phyloP scores from a whole-genome alignment of 23 tunicate species.

The Pegea sp. region DNA sequence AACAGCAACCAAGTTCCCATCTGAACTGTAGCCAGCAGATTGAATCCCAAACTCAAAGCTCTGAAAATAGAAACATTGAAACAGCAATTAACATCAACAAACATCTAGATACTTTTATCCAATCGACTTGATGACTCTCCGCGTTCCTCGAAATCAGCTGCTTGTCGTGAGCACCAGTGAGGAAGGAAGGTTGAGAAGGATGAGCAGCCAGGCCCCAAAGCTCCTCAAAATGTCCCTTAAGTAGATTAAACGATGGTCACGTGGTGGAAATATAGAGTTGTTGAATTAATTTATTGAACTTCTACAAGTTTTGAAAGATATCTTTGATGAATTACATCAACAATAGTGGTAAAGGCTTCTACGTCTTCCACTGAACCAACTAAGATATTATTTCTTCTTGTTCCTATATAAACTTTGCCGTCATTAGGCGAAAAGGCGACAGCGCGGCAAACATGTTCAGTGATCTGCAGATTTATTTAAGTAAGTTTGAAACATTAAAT shows the following conservation, averaged over 20 bases:
- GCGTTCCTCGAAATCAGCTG: slow-evolving; percentile 70
- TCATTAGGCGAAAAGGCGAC: slow-evolving; percentile 7
- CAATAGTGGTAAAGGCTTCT: slow-evolving; percentile 29
- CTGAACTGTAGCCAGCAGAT: slow-evolving; percentile 34
- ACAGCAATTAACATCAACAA: too few species aligned
- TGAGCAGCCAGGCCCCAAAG: slow-evolving; percentile 87
- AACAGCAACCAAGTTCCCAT: slow-evolving; percentile 40
- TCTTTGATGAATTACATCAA: slow-evolving; percentile 62
- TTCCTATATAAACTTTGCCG: slow-evolving; percentile 58
- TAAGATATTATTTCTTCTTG: slow-evolving; percentile 57
- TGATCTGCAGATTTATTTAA: neutral
- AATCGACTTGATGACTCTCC: slow-evolving; percentile 23
- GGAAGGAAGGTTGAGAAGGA: slow-evolving; percentile 22
- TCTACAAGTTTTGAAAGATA: too few species aligned
- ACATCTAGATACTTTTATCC: slow-evolving; percentile 74
- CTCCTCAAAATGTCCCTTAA: slow-evolving; percentile 94
- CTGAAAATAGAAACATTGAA: slow-evolving; percentile 16
- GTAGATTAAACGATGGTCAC: too few species aligned
- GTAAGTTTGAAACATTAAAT: too few species aligned
- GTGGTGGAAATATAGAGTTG: too few species aligned
- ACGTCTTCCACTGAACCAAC: slow-evolving; percentile 39
- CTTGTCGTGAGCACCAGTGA: slow-evolving; percentile 81
- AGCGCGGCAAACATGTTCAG: neutral
- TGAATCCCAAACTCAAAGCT: slow-evolving; percentile 55
- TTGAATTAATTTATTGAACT: too few species aligned